Evolutionary conservation across 2,797 vertebrate species (phyloP).

Genomic region (Calcarius lapponicus): DNA sequence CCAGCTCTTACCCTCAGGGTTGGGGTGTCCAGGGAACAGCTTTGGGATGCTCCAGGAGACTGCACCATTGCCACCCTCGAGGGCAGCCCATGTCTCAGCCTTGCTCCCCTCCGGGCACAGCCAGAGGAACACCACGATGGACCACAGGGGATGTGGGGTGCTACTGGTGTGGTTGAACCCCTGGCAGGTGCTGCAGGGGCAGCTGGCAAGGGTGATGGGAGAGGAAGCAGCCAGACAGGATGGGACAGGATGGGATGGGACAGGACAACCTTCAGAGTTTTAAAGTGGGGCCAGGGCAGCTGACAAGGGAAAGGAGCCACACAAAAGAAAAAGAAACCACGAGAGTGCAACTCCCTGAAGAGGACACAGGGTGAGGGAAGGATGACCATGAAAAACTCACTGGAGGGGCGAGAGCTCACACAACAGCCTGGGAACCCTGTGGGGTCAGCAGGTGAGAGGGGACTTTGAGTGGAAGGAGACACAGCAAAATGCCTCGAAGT

Average conservation of each 20-base stretch:
- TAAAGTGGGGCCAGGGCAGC: background rate
- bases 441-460: background rate
- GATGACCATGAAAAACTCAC: background rate
- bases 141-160: accelerated
- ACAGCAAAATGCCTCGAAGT: accelerated
- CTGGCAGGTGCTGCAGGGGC: accelerated
- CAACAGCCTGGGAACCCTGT: background rate
- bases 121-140: background rate
- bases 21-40: accelerated
- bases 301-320: background rate
- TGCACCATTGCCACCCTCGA: accelerated
- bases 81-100: background rate
- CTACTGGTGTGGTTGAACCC: accelerated
- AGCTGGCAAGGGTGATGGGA: background rate
- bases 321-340: background rate
- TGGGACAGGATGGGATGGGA: too few species aligned
- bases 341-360: background rate
- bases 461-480: background rate
- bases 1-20: background rate
- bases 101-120: background rate
- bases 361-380: background rate
- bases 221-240: background rate
- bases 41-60: accelerated
- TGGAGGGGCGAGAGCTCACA: accelerated
- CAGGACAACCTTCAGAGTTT: accelerated